Conservation (phyloP, 2,888 invertebrate species). For the Melieria omissa region DNA sequence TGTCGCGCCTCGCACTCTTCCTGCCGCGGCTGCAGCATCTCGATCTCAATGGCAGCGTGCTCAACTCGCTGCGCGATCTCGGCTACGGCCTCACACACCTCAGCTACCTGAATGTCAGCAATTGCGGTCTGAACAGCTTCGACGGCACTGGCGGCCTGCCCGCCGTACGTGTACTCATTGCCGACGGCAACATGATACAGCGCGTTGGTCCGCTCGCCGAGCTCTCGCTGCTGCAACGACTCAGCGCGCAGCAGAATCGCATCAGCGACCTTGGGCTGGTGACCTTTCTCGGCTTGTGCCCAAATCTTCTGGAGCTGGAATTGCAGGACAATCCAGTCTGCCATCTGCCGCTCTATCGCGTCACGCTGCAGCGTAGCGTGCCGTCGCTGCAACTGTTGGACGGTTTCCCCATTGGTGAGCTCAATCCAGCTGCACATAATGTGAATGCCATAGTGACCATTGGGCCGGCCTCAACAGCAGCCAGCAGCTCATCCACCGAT, state of each 20-base stretch:
- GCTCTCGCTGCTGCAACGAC: slow-evolving; percentile 66
- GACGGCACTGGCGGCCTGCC: slow-evolving; percentile 77
- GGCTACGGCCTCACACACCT: slow-evolving; percentile 73
- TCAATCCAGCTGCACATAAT: background rate
- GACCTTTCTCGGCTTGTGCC: slow-evolving; percentile 64
- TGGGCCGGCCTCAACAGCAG: background rate
- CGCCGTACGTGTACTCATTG: slow-evolving; percentile 72
- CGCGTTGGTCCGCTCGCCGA: slow-evolving; percentile 74
- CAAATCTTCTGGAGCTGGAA: slow-evolving; percentile 70
- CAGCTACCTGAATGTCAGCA: slow-evolving; percentile 70
- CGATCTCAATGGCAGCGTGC: slow-evolving; percentile 75
- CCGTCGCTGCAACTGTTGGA: slow-evolving; percentile 66
- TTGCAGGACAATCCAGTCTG: slow-evolving; percentile 68
- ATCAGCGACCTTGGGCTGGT: slow-evolving; percentile 61
- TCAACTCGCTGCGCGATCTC: slow-evolving; percentile 75
- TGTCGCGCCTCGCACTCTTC: slow-evolving; percentile 73
- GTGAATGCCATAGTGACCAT: background rate
- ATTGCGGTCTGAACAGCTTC: slow-evolving; percentile 74
- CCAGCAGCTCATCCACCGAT: slow-evolving; percentile 24
- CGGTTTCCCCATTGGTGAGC: slow-evolving; percentile 52
- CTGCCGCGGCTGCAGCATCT: slow-evolving; percentile 73
- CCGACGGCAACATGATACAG: slow-evolving; percentile 73
- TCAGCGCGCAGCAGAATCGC: slow-evolving; percentile 66
- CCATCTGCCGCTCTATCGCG: slow-evolving; percentile 59
- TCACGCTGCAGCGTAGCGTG: slow-evolving; percentile 61